phyloP scores from a whole-genome alignment of 2,888 invertebrate genomes.

The Euplexia lucipara region DNA sequence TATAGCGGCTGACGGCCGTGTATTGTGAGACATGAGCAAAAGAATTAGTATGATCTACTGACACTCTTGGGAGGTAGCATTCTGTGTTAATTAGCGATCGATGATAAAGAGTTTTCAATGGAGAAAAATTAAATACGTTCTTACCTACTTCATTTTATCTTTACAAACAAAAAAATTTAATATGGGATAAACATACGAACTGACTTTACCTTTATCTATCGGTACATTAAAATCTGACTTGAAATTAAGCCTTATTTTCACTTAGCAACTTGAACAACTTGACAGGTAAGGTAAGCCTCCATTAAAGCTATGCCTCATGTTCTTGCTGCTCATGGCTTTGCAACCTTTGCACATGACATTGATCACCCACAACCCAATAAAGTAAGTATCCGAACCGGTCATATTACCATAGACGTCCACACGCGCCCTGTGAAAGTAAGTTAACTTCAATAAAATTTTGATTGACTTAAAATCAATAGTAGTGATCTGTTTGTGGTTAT shows the following conservation, averaged over 20 bases:
- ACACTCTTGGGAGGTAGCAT: slow-evolving; percentile 32
- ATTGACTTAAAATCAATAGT: not conserved
- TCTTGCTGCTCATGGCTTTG: not conserved
- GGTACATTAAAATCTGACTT: no score
- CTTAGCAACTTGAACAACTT: not conserved
- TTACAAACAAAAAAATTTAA: not conserved
- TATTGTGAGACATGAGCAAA: slow-evolving; percentile 25
- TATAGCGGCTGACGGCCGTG: slow-evolving; percentile 35
- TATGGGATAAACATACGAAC: no score
- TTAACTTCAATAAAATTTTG: slow-evolving; percentile 1
- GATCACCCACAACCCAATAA: not conserved
- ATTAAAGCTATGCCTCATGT: not conserved
- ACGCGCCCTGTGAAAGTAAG: slow-evolving; percentile 11
- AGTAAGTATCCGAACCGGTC: slow-evolving; percentile 30
- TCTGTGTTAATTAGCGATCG: slow-evolving; percentile 62
- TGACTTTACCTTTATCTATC: not conserved
- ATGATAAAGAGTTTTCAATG: slow-evolving; percentile 37
- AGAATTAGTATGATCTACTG: slow-evolving; percentile 30
- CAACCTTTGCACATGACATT: not conserved
- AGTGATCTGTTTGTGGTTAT: not conserved
- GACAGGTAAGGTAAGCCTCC: not conserved
- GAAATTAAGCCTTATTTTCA: not conserved
- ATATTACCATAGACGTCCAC: slow-evolving; percentile 50
- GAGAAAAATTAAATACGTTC: not conserved
- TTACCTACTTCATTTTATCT: not conserved